Percentiles rank a stretch among this genome's conserved stretches.
Evolutionary conservation across 2,113 vertebrate genomes (phyloP).

Genomic region (Orientallactaga bullata): DNA sequence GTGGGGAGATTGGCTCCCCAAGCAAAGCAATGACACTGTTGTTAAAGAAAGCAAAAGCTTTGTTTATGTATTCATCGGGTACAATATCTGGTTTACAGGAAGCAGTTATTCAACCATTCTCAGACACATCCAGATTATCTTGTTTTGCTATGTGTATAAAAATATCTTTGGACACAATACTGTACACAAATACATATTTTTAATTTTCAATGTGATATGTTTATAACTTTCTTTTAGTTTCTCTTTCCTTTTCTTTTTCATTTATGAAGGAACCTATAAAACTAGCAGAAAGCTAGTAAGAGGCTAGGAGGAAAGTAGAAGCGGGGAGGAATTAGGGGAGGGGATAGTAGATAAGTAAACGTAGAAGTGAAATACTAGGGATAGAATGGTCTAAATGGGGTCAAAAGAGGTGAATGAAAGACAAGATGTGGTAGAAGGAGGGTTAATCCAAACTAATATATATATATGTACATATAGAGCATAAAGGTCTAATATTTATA

Average conservation of each 20-base stretch:
- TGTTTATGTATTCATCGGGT: slow-evolving; percentile 48
- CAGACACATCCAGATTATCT: background rate
- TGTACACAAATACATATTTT: background rate
- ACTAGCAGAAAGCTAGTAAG: background rate
- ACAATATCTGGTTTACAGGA: slow-evolving; percentile 39
- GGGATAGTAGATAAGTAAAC: no score
- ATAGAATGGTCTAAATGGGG: no score
- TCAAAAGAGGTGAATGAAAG: no score
- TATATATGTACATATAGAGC: no score
- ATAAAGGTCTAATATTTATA: no score
- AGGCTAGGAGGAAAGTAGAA: no score
- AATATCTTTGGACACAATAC: background rate
- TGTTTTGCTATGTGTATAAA: slow-evolving; percentile 52
- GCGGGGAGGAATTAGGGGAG: no score
- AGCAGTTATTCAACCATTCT: slow-evolving; percentile 52
- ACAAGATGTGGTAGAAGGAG: no score
- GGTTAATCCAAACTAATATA: no score
- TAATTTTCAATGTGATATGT: background rate
- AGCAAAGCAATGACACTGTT: slow-evolving; percentile 52
- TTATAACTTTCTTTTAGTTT: background rate
- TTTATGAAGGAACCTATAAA: background rate
- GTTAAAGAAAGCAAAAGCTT: slow-evolving; percentile 46
- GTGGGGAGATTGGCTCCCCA: slow-evolving; percentile 2
- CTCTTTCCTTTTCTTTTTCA: background rate
- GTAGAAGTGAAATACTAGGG: no score